Evolutionary conservation across 2,113 vertebrate species (phyloP).

Genomic region (Crotalus viridis): DNA sequence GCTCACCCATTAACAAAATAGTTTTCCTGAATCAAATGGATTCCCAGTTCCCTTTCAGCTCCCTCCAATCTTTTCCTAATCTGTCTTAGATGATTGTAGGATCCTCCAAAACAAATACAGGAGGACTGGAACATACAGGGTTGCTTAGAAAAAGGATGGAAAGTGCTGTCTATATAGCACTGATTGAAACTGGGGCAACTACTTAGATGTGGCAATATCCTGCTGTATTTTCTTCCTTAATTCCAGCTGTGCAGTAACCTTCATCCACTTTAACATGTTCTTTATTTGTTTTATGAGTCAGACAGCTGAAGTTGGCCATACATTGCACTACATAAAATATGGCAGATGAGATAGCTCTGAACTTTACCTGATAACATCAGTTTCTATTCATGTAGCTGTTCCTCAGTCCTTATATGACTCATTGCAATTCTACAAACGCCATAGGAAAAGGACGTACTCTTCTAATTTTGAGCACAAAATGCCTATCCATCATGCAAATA

Average conservation of each 20-base stretch:
- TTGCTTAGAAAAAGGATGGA: background rate
- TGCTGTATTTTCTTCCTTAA: background rate
- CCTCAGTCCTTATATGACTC: slow-evolving; percentile 53
- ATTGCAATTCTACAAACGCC: slow-evolving; percentile 66
- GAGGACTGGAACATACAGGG: background rate
- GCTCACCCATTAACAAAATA: background rate
- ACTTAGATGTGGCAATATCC: background rate
- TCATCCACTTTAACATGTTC: slow-evolving; percentile 31
- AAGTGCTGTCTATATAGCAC: background rate
- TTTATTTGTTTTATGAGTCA: slow-evolving; percentile 34
- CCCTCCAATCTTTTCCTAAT: background rate
- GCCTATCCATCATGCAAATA: slow-evolving; percentile 57
- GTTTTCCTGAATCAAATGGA: background rate
- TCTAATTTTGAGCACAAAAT: slow-evolving; percentile 61
- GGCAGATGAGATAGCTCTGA: slow-evolving; percentile 47
- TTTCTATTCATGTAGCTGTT: slow-evolving; percentile 47
- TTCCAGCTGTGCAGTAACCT: slow-evolving; percentile 3
- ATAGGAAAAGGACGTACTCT: slow-evolving; percentile 56
- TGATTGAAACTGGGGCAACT: background rate
- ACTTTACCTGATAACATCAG: slow-evolving; percentile 45
- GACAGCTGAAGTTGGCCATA: slow-evolving; percentile 27
- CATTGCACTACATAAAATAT: slow-evolving; percentile 48
- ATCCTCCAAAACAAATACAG: background rate
- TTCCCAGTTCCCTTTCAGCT: background rate
- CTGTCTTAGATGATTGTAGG: background rate